phyloP scores from a whole-genome alignment of 2,888 invertebrate species.

The Priocnemis perturbator region DNA sequence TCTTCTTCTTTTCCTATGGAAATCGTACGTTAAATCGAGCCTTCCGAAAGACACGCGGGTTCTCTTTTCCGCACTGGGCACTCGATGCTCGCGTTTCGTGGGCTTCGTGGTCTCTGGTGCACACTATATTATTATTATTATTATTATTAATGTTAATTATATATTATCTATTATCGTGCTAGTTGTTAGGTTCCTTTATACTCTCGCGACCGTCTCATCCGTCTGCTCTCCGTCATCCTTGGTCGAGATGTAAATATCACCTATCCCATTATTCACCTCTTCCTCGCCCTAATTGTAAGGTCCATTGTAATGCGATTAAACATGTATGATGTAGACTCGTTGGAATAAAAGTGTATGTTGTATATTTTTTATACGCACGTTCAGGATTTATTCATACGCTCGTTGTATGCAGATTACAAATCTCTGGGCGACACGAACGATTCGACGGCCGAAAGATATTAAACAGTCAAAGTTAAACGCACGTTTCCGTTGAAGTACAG shows the following conservation, averaged over 20 bases:
- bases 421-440: not conserved
- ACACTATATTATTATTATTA: too few species aligned
- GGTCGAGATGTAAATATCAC: constrained; percentile 71
- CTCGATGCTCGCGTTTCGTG: too few species aligned
- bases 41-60: too few species aligned
- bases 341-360: constrained; percentile 70
- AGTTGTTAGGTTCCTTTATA: constrained; percentile 4
- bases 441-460: not conserved
- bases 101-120: too few species aligned
- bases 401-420: not conserved
- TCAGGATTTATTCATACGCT: constrained; percentile 42
- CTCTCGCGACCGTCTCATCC: constrained; percentile 19
- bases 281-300: constrained; percentile 40
- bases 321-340: constrained; percentile 54
- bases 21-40: too few species aligned
- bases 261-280: constrained; percentile 44
- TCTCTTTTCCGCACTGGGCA: too few species aligned
- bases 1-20: too few species aligned
- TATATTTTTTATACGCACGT: constrained; percentile 68
- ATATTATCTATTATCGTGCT: not conserved
- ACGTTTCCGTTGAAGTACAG: not conserved
- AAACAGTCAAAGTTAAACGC: not conserved
- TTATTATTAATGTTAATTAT: not conserved
- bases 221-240: constrained; percentile 42
- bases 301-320: constrained; percentile 31